Evolutionary conservation across 2,888 invertebrate species (phyloP), one percentile per base, ranked within the genome.

Genomic region (Beris chalybata): DNA sequence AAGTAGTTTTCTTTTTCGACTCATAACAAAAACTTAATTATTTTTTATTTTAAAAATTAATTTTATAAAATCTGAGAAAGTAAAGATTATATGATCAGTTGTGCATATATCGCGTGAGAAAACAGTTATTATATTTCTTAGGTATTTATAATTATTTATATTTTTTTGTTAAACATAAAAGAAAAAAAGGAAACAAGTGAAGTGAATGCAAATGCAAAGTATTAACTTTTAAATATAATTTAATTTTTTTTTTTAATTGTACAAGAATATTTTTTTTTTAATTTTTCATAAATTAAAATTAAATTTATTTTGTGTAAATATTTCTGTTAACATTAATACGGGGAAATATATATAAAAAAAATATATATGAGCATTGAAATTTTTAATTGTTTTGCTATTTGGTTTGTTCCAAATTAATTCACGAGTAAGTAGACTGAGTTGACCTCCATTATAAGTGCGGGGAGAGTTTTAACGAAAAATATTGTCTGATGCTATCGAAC

Each of bases 241-340:
- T 68, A 29, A 54, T 48, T 61, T 22, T 6, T 22, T 6, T 48
- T 59, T 58, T 22, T 44, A n/a, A 47, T 3, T 48, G 48, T 44
- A 48, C 47, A 29, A 59, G 9, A 48, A 30, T 47, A 48, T 31
- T 44, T 64, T n/a, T 11, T 7, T 13, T 44, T 22, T 57, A 22
- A 13, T 43, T 57, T 32, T 43, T 7, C 11, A 38, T 43, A 38
- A 43, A 15, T 57, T 13, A 44, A 57, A 38, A 57, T 22, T 30
- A 58, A 47, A 11, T 48, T 32, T 45, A 54, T 47, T 57, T 66
- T 68, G 56, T 69, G 68, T 69, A 69, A 50, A 69, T 69, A 69
- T 64, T 69, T 69, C 59, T 69, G 66, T 69, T 66, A 64, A 69
- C 57, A 66, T 58, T 66, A 68, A 68, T 68, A 64, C 68, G 68